These are phyloP conservation scores for Fundulus diaphanus DNA, from an alignment of 2,797 vertebrate genomes.

Conservation along the genomic window DNA sequence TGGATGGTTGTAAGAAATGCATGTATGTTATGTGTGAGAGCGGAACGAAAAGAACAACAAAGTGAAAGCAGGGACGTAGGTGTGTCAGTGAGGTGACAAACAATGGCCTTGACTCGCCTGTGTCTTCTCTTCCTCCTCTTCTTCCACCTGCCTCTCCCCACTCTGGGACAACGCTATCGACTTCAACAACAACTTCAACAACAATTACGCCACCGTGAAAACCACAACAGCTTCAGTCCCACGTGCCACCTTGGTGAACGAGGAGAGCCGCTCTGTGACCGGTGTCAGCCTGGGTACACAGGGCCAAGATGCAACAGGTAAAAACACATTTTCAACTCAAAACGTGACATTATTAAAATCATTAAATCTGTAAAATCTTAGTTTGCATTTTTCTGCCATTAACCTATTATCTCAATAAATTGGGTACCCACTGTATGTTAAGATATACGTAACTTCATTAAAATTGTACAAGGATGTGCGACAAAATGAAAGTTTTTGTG, in stretches of 20 bases:
- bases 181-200: conserved; percentile 64
- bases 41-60: conserved; percentile 10
- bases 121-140: conserved; percentile 70
- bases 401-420: background rate
- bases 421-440: background rate
- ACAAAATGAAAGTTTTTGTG: background rate
- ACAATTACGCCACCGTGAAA: conserved; percentile 53
- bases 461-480: background rate
- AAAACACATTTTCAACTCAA: background rate
- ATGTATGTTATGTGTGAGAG: conserved; percentile 8
- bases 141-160: conserved; percentile 64
- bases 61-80: conserved; percentile 38
- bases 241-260: conserved; percentile 86
- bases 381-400: background rate
- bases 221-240: conserved; percentile 90
- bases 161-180: conserved; percentile 69
- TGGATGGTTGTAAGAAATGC: conserved; percentile 16
- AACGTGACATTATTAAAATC: background rate
- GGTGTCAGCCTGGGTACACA: conserved; percentile 84
- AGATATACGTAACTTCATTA: background rate
- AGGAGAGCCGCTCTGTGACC: conserved; percentile 87
- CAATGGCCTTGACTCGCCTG: conserved; percentile 75
- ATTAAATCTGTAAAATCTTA: background rate
- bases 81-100: conserved; percentile 35
- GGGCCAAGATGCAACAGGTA: conserved; percentile 93